Evolutionary conservation across 2,888 invertebrate genomes (phyloP).

Genomic region (Sinelater perroti): DNA sequence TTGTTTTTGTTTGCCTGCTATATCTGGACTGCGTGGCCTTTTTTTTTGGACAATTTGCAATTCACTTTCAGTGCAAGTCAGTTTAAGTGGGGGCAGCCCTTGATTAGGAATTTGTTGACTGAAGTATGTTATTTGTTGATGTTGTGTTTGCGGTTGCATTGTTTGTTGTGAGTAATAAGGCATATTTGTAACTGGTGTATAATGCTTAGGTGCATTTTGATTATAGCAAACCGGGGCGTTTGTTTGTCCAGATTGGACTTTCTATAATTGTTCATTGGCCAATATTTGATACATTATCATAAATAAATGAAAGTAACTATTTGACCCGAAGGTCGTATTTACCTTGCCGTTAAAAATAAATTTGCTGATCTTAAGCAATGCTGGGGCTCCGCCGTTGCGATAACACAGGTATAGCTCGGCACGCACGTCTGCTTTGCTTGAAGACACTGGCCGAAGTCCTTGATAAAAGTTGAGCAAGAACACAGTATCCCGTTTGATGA

Average conservation of each 20-base stretch:
- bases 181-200: conserved; percentile 2
- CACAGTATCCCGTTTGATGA: too few relatives aligned
- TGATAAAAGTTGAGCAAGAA: too few relatives aligned
- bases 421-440: too few relatives aligned
- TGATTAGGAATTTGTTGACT: conserved; percentile 9
- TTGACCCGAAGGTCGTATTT: too few relatives aligned
- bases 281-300: too few relatives aligned
- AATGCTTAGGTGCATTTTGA: conserved; percentile 4
- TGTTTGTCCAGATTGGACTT: not conserved
- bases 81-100: conserved; percentile 5
- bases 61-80: conserved; percentile 1
- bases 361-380: too few relatives aligned
- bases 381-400: too few relatives aligned
- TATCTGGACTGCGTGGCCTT: not conserved
- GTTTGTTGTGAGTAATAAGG: conserved; percentile 2
- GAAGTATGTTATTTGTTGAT: conserved; percentile 9
- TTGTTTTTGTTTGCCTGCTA: conserved; percentile 6
- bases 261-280: too few relatives aligned
- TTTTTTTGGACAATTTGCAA: conserved; percentile 5
- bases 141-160: not conserved
- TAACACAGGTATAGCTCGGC: too few relatives aligned
- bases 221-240: not conserved
- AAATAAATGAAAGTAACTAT: too few relatives aligned
- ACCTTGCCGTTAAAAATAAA: too few relatives aligned
- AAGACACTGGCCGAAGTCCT: too few relatives aligned